These are phyloP conservation scores for Tethya wilhelma DNA, from an alignment of 37 sponge, comb jelly and placozoan species.

Conservation along the genomic window DNA sequence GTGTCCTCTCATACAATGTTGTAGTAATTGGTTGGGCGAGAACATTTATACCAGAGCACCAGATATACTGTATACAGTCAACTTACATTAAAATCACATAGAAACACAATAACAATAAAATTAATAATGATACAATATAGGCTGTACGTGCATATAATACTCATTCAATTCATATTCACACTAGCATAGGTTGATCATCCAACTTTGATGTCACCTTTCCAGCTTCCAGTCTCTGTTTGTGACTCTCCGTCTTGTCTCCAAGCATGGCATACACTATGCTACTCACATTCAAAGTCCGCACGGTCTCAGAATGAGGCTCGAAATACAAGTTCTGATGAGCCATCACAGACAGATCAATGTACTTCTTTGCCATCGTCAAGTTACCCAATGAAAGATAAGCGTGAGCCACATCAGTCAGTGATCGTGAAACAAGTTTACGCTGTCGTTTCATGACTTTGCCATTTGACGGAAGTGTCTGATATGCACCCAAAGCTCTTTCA, in stretches of 20 bases:
- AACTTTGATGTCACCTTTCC: not conserved
- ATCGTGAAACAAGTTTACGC: conserved; percentile 46
- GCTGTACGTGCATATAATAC: too few species aligned
- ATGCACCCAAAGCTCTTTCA: conserved; percentile 62
- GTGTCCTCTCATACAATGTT: too few species aligned
- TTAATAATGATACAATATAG: too few species aligned
- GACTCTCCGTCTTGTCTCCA: conserved; percentile 68
- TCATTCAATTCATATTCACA: too few species aligned
- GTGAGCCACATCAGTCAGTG: conserved; percentile 75
- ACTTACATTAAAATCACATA: too few species aligned
- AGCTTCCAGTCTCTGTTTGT: conserved; percentile 49
- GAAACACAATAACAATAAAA: too few species aligned
- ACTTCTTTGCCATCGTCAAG: conserved; percentile 60
- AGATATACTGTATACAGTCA: too few species aligned
- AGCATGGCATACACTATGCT: conserved; percentile 52
- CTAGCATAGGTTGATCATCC: too few species aligned
- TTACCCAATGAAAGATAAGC: conserved; percentile 64
- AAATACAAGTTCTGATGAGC: conserved; percentile 40
- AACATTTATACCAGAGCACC: too few species aligned
- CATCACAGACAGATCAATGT: conserved; percentile 53
- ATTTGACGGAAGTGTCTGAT: conserved; percentile 55
- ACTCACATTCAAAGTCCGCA: conserved; percentile 52
- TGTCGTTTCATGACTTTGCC: conserved; percentile 36
- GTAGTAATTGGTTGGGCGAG: too few species aligned
- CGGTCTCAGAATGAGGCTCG: conserved; percentile 54